Evolutionary conservation across 2,797 vertebrate species (phyloP), one percentile per base, ranked within the genome.

Genomic region (Sebastes cheni): DNA sequence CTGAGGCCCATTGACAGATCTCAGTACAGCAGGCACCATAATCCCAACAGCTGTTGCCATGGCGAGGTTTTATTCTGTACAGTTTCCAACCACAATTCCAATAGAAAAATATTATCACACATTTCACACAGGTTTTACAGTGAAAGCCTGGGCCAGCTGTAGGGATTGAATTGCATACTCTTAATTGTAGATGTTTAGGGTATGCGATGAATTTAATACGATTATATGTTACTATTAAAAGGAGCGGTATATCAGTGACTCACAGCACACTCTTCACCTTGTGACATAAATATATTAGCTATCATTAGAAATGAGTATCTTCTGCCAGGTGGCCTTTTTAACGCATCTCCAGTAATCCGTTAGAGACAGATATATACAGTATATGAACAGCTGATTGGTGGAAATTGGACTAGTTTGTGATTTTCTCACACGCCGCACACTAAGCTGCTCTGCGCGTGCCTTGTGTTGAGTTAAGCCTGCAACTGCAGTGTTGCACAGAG

Each of bases 11-110:
- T 73, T 74, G 78, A 92, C 83, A 86, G 86, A 90, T 90, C 85
- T 87, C 64, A 46, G 70, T 89, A 68, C 84, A 88, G 84, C 84
- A 90, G 85, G 75, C 89, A 58, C 89, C 70, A 66, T 88, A 87
- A 92, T 92, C 82, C 89, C 64, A 89, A 84, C 89, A 91, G 91
- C 88, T 93, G 91, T 91, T 87, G 81, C 82, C 70, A 75, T 79
- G 83, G 81, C 80, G 58, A 73, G 79, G n/a, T 55, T 78, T 83
- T 72, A 14, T 18, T 66, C 39, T 81, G 68, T 79, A 79, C 64
- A 75, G 8, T 74, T 84, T 86, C 91, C 85, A 91, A 82, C 68
- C 79, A 76, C 76, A 84, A 81, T 87, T 86, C 78, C 73, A 82
- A 77, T 12, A 79, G 79, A 78, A 86, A 91, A 91, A 90, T 71